Conservation (phyloP, 1,140 invertebrate species). For the Tyrophagus putrescentiae region DNA sequence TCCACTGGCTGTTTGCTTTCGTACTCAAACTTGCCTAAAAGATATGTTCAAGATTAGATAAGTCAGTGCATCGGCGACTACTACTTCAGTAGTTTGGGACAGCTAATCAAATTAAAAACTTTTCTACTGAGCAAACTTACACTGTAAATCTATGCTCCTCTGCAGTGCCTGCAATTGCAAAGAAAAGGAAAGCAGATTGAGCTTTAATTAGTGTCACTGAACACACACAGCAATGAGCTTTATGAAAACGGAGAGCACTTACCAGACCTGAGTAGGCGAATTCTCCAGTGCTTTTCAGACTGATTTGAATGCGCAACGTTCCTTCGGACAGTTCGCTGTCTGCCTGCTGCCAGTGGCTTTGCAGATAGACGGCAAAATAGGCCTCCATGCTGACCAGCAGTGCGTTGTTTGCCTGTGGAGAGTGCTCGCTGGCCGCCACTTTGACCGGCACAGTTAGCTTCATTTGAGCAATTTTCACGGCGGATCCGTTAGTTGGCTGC, state of each 20-base stretch:
- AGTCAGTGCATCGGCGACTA: not conserved
- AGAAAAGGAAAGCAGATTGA: not conserved
- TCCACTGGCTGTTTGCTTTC: constrained; percentile 6
- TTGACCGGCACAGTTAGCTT: not conserved
- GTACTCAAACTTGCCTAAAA: constrained; percentile 3
- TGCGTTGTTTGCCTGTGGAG: not conserved
- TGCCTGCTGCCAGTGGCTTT: not conserved
- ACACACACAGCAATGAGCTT: not conserved
- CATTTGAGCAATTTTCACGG: not conserved
- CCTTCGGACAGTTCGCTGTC: not conserved
- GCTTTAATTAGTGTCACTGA: not conserved
- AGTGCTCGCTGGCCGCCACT: not conserved
- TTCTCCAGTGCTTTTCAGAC: not conserved
- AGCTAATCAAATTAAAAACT: no score
- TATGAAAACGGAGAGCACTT: not conserved
- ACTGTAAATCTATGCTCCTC: constrained; percentile 2
- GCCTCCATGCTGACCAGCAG: not conserved
- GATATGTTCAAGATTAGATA: not conserved
- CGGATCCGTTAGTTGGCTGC: no score
- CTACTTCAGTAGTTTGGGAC: no score
- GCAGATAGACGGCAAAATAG: not conserved
- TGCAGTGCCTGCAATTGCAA: constrained; percentile 1
- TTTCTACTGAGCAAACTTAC: no score
- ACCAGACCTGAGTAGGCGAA: constrained; percentile 2
- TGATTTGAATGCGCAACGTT: not conserved